Evolutionary conservation across 2,888 invertebrate species (phyloP).

Genomic region (Cheiracanthium punctorium): DNA sequence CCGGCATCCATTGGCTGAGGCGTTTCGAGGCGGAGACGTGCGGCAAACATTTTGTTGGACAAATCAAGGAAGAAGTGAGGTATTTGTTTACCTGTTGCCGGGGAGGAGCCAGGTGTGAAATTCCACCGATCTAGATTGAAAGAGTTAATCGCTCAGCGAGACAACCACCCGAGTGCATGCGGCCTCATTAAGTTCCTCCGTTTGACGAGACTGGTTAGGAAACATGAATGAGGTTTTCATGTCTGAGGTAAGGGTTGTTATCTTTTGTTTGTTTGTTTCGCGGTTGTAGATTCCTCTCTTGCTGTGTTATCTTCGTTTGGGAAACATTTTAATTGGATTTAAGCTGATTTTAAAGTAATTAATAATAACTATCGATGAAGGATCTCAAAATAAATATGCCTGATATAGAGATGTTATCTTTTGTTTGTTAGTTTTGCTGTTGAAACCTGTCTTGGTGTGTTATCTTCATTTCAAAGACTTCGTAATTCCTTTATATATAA

Average conservation of each 20-base stretch:
- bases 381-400: too few species aligned
- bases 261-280: not conserved
- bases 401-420: too few species aligned
- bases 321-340: too few species aligned
- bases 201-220: not conserved
- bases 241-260: slow-evolving; percentile 31
- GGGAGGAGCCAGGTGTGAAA: slow-evolving; percentile 60
- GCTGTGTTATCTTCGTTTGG: not conserved
- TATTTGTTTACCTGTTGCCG: slow-evolving; percentile 53
- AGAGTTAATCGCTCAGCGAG: slow-evolving; percentile 29
- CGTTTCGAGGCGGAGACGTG: slow-evolving; percentile 37
- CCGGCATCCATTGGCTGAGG: slow-evolving; percentile 37
- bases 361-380: too few species aligned
- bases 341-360: too few species aligned
- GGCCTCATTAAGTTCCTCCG: not conserved
- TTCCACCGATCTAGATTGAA: slow-evolving; percentile 23
- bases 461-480: too few species aligned
- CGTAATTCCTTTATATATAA: too few species aligned
- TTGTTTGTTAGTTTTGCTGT: too few species aligned
- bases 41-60: slow-evolving; percentile 53
- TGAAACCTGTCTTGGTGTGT: too few species aligned
- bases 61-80: slow-evolving; percentile 36
- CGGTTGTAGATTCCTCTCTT: not conserved
- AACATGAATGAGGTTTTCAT: slow-evolving; percentile 52
- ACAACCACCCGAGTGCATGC: slow-evolving; percentile 33